Evolutionary conservation across 2,113 vertebrate species (phyloP).

Genomic region (Apeltes quadracus): DNA sequence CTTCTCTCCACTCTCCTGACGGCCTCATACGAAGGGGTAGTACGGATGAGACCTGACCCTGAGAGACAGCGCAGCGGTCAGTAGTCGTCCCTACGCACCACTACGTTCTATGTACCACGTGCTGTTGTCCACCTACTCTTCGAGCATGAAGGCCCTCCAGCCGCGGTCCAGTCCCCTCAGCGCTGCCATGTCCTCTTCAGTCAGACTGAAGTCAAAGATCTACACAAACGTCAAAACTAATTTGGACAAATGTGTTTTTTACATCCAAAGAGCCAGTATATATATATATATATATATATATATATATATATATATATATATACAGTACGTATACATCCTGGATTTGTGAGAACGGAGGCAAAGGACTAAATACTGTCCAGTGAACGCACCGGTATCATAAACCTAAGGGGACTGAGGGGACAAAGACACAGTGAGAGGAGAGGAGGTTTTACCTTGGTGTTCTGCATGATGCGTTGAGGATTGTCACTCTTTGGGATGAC

Average conservation of each 20-base stretch:
- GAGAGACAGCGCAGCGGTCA: constrained; percentile 15
- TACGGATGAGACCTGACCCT: constrained; percentile 79
- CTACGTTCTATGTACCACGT: neutral
- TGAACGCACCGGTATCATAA: neutral
- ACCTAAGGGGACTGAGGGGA: neutral
- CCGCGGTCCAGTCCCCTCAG: constrained; percentile 75
- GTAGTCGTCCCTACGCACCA: neutral
- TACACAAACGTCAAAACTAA: constrained; percentile 31
- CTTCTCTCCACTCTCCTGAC: neutral
- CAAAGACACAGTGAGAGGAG: neutral
- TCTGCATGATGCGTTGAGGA: constrained; percentile 80
- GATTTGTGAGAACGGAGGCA: neutral
- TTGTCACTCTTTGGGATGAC: constrained; percentile 82
- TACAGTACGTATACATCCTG: too few species aligned
- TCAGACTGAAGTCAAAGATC: constrained; percentile 82
- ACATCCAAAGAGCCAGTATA: too few species aligned
- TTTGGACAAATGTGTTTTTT: neutral
- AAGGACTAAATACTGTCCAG: neutral
- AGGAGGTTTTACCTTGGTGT: constrained; percentile 76
- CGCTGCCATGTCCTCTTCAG: constrained; percentile 69
- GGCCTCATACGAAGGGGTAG: constrained; percentile 76
- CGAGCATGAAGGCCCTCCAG: constrained; percentile 57
- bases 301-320: too few species aligned
- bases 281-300: too few species aligned
- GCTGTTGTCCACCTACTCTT: constrained; percentile 57